Conservation (phyloP, 2,113 vertebrate species). For the Syrmaticus mikado region DNA sequence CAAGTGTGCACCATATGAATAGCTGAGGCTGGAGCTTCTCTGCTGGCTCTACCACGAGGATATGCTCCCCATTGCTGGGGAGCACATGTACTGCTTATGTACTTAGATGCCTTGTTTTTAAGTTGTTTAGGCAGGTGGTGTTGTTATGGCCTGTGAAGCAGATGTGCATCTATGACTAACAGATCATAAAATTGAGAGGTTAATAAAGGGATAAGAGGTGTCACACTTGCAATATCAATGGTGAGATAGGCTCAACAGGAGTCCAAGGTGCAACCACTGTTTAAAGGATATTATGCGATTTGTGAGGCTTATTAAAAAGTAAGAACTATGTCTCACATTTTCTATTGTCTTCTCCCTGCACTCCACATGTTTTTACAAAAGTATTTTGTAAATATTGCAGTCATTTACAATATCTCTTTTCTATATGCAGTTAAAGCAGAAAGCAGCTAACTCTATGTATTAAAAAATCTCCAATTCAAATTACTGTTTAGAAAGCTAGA, state of each 20-base stretch:
- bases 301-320: conserved; percentile 56
- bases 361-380: not conserved
- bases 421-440: not conserved
- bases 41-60: not conserved
- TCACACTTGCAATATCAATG: not conserved
- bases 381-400: not conserved
- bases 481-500: not conserved
- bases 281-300: conserved; percentile 61
- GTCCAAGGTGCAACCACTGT: conserved; percentile 11
- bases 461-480: not conserved
- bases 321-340: conserved; percentile 7
- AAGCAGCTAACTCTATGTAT: not conserved
- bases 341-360: not conserved
- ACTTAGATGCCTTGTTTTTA: not conserved
- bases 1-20: conserved; percentile 11
- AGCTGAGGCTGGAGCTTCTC: not conserved
- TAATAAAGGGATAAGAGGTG: conserved; percentile 76
- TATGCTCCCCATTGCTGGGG: not conserved
- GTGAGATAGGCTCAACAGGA: not conserved
- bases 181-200: conserved; percentile 73
- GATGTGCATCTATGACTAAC: conserved; percentile 65
- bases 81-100: not conserved
- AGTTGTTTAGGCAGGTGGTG: conserved; percentile 65
- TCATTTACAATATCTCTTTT: not conserved
- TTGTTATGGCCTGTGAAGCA: conserved; percentile 58